A percentile compares a stretch with the other conserved stretches of the same genome.
Evolutionary conservation across 2,113 vertebrate genomes (phyloP).

Genomic region (Neodon shergylaensis): DNA sequence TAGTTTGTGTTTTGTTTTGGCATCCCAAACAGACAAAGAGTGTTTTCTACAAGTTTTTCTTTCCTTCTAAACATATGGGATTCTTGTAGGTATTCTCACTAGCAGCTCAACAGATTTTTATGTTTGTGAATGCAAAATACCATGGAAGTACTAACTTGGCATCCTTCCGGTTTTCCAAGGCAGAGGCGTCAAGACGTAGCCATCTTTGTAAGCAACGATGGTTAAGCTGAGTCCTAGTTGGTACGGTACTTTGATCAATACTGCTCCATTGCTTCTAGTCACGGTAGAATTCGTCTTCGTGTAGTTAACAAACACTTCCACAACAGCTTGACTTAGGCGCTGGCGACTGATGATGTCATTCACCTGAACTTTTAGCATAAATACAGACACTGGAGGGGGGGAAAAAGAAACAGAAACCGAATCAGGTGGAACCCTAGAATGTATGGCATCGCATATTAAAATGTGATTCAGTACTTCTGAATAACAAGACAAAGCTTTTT

Average conservation of each 20-base stretch:
- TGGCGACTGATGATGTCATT: constrained; percentile 92
- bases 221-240: constrained; percentile 89
- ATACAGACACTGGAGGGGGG: constrained; percentile 85
- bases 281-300: constrained; percentile 88
- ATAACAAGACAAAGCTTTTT: neutral
- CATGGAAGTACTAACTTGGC: constrained; percentile 89
- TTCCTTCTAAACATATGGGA: neutral
- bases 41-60: neutral
- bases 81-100: neutral
- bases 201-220: constrained; percentile 91
- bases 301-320: constrained; percentile 93
- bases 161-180: constrained; percentile 94
- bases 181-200: constrained; percentile 91
- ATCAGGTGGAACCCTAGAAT: neutral
- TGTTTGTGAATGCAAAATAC: constrained; percentile 54
- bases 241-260: constrained; percentile 90
- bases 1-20: neutral
- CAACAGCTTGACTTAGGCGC: constrained; percentile 88
- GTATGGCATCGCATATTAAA: neutral
- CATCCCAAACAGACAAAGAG: neutral
- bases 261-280: constrained; percentile 88
- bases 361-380: constrained; percentile 93
- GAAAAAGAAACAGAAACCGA: constrained; percentile 14
- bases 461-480: neutral
- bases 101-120: constrained; percentile 25